These are phyloP conservation scores for Phymatocera aterrima DNA, from an alignment of 2,888 invertebrate genomes.

Conservation along the genomic window DNA sequence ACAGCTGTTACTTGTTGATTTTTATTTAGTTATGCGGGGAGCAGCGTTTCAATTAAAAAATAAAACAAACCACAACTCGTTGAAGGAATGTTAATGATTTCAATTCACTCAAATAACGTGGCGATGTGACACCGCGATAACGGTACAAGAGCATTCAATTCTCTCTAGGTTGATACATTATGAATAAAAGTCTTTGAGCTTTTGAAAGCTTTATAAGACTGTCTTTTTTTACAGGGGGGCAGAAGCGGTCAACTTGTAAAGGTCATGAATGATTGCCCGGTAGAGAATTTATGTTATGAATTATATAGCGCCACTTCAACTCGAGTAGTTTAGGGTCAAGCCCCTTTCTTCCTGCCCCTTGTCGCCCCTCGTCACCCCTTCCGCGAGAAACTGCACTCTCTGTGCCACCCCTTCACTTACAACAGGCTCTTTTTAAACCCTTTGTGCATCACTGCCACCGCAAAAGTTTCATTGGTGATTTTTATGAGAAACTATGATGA, in stretches of 20 bases:
- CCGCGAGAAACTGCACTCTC: background rate
- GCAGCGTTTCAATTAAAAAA: background rate
- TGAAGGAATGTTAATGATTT: background rate
- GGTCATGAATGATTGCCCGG: constrained; percentile 42
- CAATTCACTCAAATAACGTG: background rate
- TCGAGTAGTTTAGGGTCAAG: constrained; percentile 39
- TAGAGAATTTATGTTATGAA: constrained; percentile 44
- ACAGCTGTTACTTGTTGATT: background rate
- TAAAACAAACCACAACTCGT: background rate
- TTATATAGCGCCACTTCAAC: constrained; percentile 45
- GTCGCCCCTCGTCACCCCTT: background rate
- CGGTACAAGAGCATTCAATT: constrained; percentile 13
- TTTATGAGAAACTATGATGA: background rate
- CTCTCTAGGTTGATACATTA: constrained; percentile 23
- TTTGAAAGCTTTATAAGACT: constrained; percentile 44
- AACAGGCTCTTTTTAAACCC: background rate
- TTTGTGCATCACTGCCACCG: background rate
- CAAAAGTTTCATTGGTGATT: background rate
- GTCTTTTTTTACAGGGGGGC: constrained; percentile 33
- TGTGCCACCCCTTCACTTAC: background rate
- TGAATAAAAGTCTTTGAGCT: constrained; percentile 41
- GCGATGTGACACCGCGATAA: too few relatives aligned
- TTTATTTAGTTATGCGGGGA: too few relatives aligned
- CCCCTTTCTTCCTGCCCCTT: constrained; percentile 12
- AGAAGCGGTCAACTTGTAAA: constrained; percentile 41